Evolutionary conservation across 1,140 invertebrate genomes (phyloP).

Genomic region (Orius insidiosus): DNA sequence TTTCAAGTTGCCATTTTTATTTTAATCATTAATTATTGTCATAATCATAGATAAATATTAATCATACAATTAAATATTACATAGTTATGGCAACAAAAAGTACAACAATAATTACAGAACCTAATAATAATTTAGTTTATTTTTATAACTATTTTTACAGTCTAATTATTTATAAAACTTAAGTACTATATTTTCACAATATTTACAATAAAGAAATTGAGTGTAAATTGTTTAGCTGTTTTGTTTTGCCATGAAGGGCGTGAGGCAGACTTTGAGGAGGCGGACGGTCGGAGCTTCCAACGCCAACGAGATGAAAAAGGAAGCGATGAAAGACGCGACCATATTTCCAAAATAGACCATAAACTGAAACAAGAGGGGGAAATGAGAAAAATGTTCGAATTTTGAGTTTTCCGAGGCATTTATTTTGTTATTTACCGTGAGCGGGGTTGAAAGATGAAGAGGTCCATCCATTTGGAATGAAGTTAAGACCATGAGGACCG

Average conservation of each 20-base stretch:
- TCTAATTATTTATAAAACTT: no score
- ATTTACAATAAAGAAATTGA: no score
- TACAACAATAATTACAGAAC: no score
- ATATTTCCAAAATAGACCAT: conserved; percentile 62
- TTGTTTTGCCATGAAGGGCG: conserved; percentile 1
- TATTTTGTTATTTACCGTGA: conserved; percentile 33
- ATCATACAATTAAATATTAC: no score
- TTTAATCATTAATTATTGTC: no score
- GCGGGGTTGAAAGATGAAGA: conserved; percentile 49
- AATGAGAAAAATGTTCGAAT: conserved; percentile 6
- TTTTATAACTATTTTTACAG: no score
- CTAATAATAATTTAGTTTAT: no score
- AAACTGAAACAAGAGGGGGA: conserved; percentile 39
- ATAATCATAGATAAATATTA: no score
- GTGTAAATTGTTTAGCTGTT: not conserved
- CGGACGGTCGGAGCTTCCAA: conserved; percentile 64
- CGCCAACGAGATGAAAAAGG: conserved; percentile 55
- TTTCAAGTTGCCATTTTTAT: no score
- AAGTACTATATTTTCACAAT: no score
- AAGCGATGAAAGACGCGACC: conserved; percentile 54
- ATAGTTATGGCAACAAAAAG: no score
- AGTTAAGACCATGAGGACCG: conserved; percentile 61
- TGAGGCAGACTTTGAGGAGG: conserved; percentile 42
- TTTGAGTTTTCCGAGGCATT: not conserved
- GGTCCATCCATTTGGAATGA: conserved; percentile 59